phyloP scores from a whole-genome alignment of 2,888 invertebrate species.

The Lapara coniferarum region DNA sequence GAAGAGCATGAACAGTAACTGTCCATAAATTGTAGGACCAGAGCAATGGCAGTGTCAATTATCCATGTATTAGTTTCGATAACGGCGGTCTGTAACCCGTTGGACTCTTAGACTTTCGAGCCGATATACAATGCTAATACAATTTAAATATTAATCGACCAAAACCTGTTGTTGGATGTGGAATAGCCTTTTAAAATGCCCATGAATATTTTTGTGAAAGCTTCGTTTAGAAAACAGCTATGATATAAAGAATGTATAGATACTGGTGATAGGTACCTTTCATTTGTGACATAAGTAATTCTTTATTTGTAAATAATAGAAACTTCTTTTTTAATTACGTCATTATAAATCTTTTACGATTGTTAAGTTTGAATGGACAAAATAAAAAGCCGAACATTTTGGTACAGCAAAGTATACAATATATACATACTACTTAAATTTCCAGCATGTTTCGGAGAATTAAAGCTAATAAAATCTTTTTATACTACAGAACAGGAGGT shows the following conservation, averaged over 20 bases:
- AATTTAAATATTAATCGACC: conserved; percentile 39
- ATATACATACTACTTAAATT: no score
- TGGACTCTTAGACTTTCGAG: conserved; percentile 17
- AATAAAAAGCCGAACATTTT: not conserved
- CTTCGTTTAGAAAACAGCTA: conserved; percentile 5
- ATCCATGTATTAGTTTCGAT: conserved; percentile 35
- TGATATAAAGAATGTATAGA: not conserved
- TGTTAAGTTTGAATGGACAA: not conserved
- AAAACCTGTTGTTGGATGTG: conserved; percentile 41
- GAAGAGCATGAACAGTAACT: conserved; percentile 35
- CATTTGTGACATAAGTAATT: not conserved
- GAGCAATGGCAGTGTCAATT: conserved; percentile 35
- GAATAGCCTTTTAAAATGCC: conserved; percentile 27
- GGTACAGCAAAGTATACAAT: not conserved
- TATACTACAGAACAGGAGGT: no score
- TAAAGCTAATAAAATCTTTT: no score
- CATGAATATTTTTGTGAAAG: conserved; percentile 12
- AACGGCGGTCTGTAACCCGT: conserved; percentile 38
- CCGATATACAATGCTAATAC: conserved; percentile 31
- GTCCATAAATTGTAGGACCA: conserved; percentile 39
- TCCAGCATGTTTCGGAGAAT: not conserved
- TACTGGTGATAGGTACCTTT: no score
- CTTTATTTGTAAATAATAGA: no score
- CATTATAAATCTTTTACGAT: no score
- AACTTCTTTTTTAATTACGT: not conserved